These are phyloP conservation scores for Anthrax anthrax DNA, from an alignment of 2,888 invertebrate species.

Conservation along the genomic window DNA sequence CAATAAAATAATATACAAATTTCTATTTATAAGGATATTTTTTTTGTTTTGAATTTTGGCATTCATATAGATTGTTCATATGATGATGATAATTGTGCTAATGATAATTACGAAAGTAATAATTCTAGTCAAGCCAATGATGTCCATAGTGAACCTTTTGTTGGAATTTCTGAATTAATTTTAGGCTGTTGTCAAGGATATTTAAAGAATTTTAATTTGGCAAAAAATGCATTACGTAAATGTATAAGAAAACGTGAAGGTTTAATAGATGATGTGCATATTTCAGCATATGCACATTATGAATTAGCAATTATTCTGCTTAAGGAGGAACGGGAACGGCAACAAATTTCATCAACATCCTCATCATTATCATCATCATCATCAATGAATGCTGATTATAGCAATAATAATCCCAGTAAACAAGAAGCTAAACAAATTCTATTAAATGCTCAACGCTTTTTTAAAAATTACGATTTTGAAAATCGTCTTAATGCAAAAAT, in stretches of 20 bases:
- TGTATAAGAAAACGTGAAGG: constrained; percentile 27
- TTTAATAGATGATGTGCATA: constrained; percentile 36
- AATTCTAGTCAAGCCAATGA: no score
- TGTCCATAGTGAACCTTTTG: constrained; percentile 38
- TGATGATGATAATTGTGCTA: neutral
- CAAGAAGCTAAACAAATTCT: constrained; percentile 40
- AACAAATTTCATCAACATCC: no score
- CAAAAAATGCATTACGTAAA: constrained; percentile 24
- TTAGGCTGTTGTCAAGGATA: constrained; percentile 38
- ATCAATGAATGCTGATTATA: no score
- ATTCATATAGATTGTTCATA: neutral
- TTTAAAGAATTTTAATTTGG: constrained; percentile 29
- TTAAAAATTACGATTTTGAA: constrained; percentile 53
- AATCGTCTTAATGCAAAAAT: constrained; percentile 47
- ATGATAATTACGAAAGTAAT: no score
- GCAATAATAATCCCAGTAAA: no score
- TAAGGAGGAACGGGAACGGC: constrained; percentile 34
- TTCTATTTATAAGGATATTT: constrained; percentile 2
- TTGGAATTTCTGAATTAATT: constrained; percentile 39
- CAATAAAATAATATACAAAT: neutral
- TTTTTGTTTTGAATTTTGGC: constrained; percentile 24
- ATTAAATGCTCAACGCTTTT: constrained; percentile 36
- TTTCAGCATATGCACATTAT: constrained; percentile 49
- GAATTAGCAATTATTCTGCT: constrained; percentile 42
- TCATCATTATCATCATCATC: no score